A percentile compares a stretch with the other conserved stretches of the same genome.
Evolutionary conservation across 2,888 invertebrate species (phyloP).

Genomic region (Ellobium chinense): DNA sequence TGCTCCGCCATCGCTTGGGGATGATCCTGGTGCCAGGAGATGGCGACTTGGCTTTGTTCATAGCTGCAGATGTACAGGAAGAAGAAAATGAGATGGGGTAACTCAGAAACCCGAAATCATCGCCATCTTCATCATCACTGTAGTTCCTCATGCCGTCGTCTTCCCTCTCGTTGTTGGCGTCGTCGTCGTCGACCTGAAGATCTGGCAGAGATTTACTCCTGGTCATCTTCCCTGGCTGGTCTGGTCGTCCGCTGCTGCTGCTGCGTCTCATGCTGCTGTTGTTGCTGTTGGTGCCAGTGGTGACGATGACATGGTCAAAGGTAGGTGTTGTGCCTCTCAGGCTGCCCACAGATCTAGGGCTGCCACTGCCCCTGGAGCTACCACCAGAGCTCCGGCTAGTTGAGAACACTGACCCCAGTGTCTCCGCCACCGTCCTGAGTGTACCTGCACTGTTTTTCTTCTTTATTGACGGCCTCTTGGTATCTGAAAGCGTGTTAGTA

Average conservation of each 20-base stretch:
- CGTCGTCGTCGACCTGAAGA: constrained; percentile 54
- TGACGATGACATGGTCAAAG: not conserved
- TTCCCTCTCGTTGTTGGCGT: constrained; percentile 5
- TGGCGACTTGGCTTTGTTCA: constrained; percentile 70
- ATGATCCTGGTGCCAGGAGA: constrained; percentile 65
- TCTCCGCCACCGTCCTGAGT: not conserved
- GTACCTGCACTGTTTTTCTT: not conserved
- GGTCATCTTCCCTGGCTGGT: not conserved
- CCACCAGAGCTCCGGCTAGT: not conserved
- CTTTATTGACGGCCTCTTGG: not conserved
- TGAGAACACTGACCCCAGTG: not conserved
- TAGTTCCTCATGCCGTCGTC: constrained; percentile 46
- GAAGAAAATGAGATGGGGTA: constrained; percentile 58
- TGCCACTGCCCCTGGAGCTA: not conserved
- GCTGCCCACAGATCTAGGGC: not conserved
- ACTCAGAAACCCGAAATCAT: constrained; percentile 72
- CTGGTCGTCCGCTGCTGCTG: not conserved
- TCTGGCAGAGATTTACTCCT: constrained; percentile 69
- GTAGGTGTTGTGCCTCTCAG: not conserved
- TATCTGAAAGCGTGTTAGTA: not conserved
- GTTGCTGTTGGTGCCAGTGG: not conserved
- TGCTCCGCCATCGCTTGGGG: constrained; percentile 88
- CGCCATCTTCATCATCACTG: constrained; percentile 66
- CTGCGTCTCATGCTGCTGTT: not conserved
- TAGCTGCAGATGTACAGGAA: constrained; percentile 64